Conservation (phyloP, 2,113 vertebrate species). For the Engystomops pustulosus region DNA sequence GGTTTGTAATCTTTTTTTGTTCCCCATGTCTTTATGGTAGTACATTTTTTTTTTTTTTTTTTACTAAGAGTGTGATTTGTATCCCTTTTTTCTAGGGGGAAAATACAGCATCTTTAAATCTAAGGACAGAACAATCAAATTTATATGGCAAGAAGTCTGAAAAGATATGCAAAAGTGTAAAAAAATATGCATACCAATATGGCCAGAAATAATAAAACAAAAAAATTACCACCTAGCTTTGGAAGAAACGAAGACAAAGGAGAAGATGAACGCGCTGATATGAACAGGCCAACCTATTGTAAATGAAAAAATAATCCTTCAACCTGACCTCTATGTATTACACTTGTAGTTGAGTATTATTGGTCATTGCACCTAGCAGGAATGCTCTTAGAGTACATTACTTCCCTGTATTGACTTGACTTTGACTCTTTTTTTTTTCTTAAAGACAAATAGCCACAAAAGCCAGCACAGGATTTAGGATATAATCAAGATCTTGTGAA, state of each 20-base stretch:
- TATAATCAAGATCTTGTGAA: neutral
- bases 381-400: constrained; percentile 44
- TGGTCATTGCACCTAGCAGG: constrained; percentile 46
- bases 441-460: constrained; percentile 24
- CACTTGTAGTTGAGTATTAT: constrained; percentile 48
- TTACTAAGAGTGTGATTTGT: constrained; percentile 53
- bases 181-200: constrained; percentile 59
- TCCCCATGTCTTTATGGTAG: constrained; percentile 49
- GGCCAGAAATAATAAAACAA: constrained; percentile 48
- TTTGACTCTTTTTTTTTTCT: constrained; percentile 42
- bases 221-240: constrained; percentile 30
- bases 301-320: constrained; percentile 28
- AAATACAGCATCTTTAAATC: constrained; percentile 47
- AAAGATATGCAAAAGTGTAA: constrained; percentile 56
- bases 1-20: constrained; percentile 60
- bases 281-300: constrained; percentile 40
- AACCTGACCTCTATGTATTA: neutral
- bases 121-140: constrained; percentile 39
- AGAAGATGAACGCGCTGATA: constrained; percentile 31
- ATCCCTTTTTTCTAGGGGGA: constrained; percentile 47
- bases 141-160: neutral
- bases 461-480: constrained; percentile 36
- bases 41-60: constrained; percentile 52
- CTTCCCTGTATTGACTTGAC: neutral
- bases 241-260: constrained; percentile 49